phyloP scores from a whole-genome alignment of 2,797 vertebrate species.

The Gallinago solitaria region DNA sequence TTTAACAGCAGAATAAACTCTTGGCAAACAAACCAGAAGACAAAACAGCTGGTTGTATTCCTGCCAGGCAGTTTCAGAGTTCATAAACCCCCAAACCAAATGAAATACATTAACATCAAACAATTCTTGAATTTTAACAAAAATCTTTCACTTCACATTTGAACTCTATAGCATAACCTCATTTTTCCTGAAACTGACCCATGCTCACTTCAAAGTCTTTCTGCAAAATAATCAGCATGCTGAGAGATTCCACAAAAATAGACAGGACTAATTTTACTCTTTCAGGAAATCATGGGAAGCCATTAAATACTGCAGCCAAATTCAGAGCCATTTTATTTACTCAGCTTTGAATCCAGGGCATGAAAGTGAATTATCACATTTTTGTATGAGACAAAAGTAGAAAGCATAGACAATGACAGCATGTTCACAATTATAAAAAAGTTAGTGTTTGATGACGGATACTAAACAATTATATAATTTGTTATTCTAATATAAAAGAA shows the following conservation, averaged over 20 bases:
- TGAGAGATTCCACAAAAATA: not conserved
- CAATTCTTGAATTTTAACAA: not conserved
- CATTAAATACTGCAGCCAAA: not conserved
- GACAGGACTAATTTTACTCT: not conserved
- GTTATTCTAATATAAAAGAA: not conserved
- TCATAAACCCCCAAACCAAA: not conserved
- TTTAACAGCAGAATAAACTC: conserved; percentile 5
- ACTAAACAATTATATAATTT: not conserved
- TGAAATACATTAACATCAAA: not conserved
- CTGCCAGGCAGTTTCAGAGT: not conserved
- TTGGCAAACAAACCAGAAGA: not conserved
- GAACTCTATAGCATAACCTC: not conserved
- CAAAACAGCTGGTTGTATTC: not conserved
- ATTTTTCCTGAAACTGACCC: not conserved
- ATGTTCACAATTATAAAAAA: not conserved
- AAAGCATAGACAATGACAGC: not conserved
- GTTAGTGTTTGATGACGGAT: not conserved
- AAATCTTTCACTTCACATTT: not conserved
- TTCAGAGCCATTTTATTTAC: not conserved
- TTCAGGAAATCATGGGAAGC: not conserved
- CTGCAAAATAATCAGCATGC: not conserved
- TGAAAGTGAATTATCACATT: not conserved
- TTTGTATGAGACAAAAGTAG: not conserved
- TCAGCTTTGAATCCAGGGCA: not conserved
- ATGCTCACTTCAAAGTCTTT: not conserved